These are phyloP conservation scores for Geopemphigus sp. DNA, from an alignment of 1,140 invertebrate genomes.

Conservation along the genomic window DNA sequence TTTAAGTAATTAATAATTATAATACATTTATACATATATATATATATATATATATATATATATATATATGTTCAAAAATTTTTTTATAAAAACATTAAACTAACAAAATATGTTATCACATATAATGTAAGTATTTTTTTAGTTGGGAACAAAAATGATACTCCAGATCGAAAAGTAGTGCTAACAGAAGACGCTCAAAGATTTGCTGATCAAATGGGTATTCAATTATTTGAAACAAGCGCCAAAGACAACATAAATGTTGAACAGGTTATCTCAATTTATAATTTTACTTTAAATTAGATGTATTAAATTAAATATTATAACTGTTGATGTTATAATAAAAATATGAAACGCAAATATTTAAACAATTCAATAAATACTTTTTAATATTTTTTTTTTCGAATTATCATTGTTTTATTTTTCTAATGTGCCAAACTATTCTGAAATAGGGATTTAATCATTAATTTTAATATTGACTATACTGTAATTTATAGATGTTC, in stretches of 20 bases:
- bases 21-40: too few relatives aligned
- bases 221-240: conserved; percentile 96
- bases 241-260: conserved; percentile 99
- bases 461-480: background rate
- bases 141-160: conserved; percentile 99
- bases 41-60: too few relatives aligned
- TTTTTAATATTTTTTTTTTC: too few relatives aligned
- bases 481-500: conserved; percentile 66
- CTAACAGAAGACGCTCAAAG: conserved; percentile 93
- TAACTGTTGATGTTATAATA: background rate
- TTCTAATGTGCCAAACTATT: background rate
- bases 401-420: background rate
- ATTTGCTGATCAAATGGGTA: conserved; percentile 95
- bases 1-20: too few relatives aligned
- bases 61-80: too few relatives aligned
- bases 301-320: too few relatives aligned
- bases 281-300: background rate
- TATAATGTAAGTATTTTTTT: conserved; percentile 54
- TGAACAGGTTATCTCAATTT: conserved; percentile 69
- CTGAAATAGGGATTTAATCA: background rate
- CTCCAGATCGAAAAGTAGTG: conserved; percentile 94
- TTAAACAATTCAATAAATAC: background rate
- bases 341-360: background rate
- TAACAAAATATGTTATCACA: conserved; percentile 1
- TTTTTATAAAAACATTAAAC: too few relatives aligned